phyloP scores from a whole-genome alignment of 2,113 vertebrate species.

The Mastomys coucha region DNA sequence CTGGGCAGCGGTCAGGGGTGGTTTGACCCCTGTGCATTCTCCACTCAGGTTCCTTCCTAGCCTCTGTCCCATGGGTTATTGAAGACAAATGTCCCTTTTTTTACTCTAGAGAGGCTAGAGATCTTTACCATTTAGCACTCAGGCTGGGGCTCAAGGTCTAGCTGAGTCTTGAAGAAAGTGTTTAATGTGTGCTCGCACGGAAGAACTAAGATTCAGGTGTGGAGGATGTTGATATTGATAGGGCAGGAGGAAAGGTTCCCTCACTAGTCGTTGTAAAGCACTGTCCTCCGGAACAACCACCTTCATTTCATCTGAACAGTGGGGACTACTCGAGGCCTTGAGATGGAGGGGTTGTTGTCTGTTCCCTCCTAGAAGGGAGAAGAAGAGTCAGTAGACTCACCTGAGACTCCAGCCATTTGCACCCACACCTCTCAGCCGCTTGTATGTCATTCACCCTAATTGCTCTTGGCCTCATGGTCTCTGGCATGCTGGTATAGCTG shows the following conservation, averaged over 20 bases:
- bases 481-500: background rate
- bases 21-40: no score
- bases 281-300: background rate
- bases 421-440: background rate
- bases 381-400: background rate
- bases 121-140: background rate
- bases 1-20: rapidly evolving
- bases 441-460: background rate
- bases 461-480: background rate
- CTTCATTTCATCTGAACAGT: background rate
- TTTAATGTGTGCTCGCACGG: background rate
- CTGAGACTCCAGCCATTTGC: background rate
- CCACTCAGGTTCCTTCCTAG: background rate
- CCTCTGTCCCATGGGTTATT: background rate
- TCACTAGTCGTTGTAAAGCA: background rate
- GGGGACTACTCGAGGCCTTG: background rate
- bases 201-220: background rate
- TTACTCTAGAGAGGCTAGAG: background rate
- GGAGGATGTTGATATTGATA: background rate
- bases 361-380: background rate
- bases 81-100: background rate
- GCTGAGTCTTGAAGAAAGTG: background rate
- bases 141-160: background rate
- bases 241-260: background rate
- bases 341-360: background rate